Conservation (phyloP, 2,888 invertebrate genomes). For the Deilephila elpenor region DNA sequence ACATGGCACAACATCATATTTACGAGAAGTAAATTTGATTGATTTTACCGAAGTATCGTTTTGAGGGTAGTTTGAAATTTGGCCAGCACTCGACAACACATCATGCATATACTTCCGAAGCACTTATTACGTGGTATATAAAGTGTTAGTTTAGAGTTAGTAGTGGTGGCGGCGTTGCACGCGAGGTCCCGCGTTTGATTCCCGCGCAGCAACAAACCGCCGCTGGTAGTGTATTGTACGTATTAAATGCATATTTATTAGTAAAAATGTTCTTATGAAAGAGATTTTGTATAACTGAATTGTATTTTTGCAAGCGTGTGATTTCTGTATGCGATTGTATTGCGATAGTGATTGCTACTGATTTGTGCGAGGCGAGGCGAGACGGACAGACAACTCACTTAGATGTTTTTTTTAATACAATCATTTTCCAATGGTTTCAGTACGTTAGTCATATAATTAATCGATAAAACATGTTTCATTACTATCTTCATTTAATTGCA, state of each 20-base stretch:
- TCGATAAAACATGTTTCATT: neutral
- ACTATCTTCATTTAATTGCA: constrained; percentile 7
- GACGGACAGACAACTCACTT: neutral
- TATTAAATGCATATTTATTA: constrained; percentile 61
- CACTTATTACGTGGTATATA: constrained; percentile 59
- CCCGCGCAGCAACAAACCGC: constrained; percentile 34
- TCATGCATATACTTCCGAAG: constrained; percentile 52
- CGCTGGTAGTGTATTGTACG: constrained; percentile 58
- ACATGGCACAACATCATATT: neutral
- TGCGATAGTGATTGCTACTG: constrained; percentile 5
- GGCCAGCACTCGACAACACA: neutral
- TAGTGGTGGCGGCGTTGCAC: constrained; percentile 41
- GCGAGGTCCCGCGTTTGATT: neutral
- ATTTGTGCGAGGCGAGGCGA: neutral
- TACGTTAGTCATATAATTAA: neutral
- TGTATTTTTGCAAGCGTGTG: constrained; percentile 71
- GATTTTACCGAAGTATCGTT: neutral
- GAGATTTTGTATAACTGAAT: constrained; percentile 72
- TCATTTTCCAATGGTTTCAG: neutral
- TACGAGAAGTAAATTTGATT: neutral
- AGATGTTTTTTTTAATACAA: neutral
- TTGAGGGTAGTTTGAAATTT: constrained; percentile 1
- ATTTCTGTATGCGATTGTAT: constrained; percentile 33
- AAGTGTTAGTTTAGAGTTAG: constrained; percentile 54
- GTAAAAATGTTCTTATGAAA: constrained; percentile 62